phyloP scores from a whole-genome alignment of 2,797 vertebrate genomes.

The Poecilia picta region DNA sequence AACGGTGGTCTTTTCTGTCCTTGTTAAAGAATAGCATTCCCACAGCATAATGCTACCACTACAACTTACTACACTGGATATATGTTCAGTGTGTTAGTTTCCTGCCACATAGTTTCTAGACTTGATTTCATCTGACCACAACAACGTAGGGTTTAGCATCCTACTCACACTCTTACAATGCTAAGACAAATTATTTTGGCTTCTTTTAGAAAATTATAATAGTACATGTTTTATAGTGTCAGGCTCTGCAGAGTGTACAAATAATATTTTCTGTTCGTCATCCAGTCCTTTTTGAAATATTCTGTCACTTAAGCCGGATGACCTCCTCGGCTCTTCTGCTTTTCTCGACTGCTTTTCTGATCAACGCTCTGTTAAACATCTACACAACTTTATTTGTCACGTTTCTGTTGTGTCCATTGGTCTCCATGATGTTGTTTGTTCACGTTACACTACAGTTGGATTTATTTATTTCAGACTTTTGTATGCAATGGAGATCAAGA shows the following conservation, averaged over 20 bases:
- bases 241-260: background rate
- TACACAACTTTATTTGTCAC: background rate
- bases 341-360: background rate
- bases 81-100: background rate
- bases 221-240: background rate
- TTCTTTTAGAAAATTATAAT: background rate
- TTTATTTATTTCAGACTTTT: background rate
- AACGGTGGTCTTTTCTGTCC: background rate
- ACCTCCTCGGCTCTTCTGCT: background rate
- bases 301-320: background rate
- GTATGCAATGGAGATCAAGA: background rate
- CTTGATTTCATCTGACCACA: background rate
- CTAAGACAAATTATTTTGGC: background rate
- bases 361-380: background rate
- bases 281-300: background rate
- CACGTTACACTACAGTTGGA: background rate
- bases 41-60: background rate
- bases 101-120: background rate
- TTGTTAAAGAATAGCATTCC: background rate
- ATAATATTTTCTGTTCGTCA: background rate
- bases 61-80: background rate
- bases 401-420: background rate
- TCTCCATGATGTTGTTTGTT: background rate
- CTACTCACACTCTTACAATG: background rate
- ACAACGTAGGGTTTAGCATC: no score